These are phyloP conservation scores for Ellobius talpinus DNA, from an alignment of 2,113 vertebrate species.

Conservation along the genomic window DNA sequence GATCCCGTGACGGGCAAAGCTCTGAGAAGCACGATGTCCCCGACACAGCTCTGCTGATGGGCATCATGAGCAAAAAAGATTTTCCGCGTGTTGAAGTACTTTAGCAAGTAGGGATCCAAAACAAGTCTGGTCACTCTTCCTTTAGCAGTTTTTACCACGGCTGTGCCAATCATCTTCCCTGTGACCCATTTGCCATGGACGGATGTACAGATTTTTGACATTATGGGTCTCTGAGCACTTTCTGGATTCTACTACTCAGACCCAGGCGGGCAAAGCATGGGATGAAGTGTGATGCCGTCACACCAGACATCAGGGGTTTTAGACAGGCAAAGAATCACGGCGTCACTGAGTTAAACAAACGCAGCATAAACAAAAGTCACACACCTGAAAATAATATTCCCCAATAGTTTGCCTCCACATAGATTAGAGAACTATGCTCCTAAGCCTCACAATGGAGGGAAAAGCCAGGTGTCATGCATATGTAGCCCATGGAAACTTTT, in stretches of 20 bases:
- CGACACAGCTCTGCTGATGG: constrained; percentile 92
- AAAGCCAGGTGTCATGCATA: not conserved
- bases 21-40: constrained; percentile 96
- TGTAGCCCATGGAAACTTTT: not conserved
- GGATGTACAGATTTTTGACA: constrained; percentile 91
- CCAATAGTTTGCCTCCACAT: too few relatives aligned
- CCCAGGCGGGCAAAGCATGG: rapidly evolving
- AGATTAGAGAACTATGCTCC: not conserved
- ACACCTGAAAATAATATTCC: too few relatives aligned
- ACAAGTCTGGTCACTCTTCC: constrained; percentile 96
- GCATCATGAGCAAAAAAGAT: constrained; percentile 98
- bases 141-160: constrained; percentile 97
- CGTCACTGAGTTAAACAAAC: too few relatives aligned
- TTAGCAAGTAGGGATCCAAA: constrained; percentile 94
- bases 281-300: not conserved
- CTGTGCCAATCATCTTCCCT: constrained; percentile 96
- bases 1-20: constrained; percentile 91
- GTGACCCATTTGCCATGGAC: constrained; percentile 97
- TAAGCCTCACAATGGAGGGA: not conserved
- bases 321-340: too few relatives aligned
- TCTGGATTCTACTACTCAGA: rapidly evolving
- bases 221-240: constrained; percentile 79
- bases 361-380: too few relatives aligned
- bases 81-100: constrained; percentile 98
- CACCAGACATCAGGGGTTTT: too few relatives aligned